Base-by-base conservation (phyloP, 2,797 vertebrate genomes). In the Toxotes lorentzi region DNA sequence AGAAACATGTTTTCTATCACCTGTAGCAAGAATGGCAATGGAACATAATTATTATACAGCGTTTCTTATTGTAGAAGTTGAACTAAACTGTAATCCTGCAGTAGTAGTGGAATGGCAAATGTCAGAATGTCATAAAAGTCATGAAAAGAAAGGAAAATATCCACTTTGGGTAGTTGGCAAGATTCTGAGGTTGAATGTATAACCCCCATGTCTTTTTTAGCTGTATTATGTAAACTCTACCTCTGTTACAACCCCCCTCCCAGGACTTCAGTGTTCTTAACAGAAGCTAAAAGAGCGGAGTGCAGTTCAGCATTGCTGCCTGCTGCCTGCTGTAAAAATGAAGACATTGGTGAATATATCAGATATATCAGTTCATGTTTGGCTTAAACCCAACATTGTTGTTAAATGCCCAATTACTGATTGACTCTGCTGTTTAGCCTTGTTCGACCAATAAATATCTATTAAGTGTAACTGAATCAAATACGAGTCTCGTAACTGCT, bases 381-480 rank as follows among this genome's bases (percentile, higher is more conserved):
- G 19, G 67, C 63, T 58, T 47, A 23, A 30, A 50, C 56, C 12
- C 47, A 17, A 23, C 12, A 47, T 21, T 69, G 34, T 21, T 60
- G 34, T 78, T 62, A 59, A 74, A 82, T 35, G 8, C 14, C 21
- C 69, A 7, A 77, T 79, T 24, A 57, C 23, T 14, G 48, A 70
- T 19, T 58, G 65, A 79, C 64, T 41, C 17, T 38, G 7, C 50
- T 56, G n/a, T 73, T 65, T 40, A 23, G 43, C 8, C n/a, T 50
- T 50, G 50, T 74, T 24, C 41, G 34, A 58, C 10, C 43, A 81
- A 30, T 56, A 60, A 74, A 60, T 57, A 77, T 61, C 40, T 35
- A 50, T 58, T 30, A 70, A 51, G n/a, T 73, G 23, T 24, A 79
- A 73, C 38, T 70, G 76, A 78, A 83, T 71, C 1, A 1, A 68